These are phyloP conservation scores for Hipparchia sbordonii DNA, from an alignment of 2,888 invertebrate species.

Conservation along the genomic window DNA sequence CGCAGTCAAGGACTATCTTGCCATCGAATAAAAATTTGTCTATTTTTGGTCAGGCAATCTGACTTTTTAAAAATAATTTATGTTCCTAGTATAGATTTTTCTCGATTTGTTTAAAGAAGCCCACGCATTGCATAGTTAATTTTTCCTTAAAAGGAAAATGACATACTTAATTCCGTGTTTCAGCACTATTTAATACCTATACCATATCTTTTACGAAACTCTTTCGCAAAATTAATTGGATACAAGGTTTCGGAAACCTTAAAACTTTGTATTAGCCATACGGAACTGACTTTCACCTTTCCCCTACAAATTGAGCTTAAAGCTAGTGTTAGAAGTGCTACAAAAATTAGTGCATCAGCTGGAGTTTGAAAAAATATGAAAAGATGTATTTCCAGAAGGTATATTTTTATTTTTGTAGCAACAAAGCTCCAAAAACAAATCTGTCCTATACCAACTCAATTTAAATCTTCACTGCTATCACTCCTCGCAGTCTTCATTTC, in stretches of 20 bases:
- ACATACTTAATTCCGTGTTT: neutral
- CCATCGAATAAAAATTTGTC: neutral
- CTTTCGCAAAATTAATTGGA: neutral
- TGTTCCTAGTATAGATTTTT: neutral
- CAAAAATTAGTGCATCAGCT: too few species aligned
- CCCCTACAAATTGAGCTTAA: too few species aligned
- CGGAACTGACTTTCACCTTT: too few species aligned
- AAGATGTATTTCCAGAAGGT: too few species aligned
- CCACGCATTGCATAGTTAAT: neutral
- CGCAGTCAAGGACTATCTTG: too few species aligned
- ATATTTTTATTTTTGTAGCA: too few species aligned
- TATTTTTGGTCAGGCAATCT: neutral
- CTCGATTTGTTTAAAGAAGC: neutral
- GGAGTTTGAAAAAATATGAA: too few species aligned
- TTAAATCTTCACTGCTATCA: too few species aligned
- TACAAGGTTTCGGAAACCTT: slow-evolving; percentile 5
- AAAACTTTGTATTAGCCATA: neutral
- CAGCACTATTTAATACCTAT: neutral
- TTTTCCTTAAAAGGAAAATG: neutral
- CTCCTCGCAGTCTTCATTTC: too few species aligned
- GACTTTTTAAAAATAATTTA: neutral
- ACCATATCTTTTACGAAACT: neutral
- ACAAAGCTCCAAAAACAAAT: too few species aligned
- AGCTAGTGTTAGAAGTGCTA: too few species aligned
- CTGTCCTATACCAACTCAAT: too few species aligned